These are phyloP conservation scores for Anthrax anthrax DNA, from an alignment of 2,888 invertebrate species.

Conservation along the genomic window DNA sequence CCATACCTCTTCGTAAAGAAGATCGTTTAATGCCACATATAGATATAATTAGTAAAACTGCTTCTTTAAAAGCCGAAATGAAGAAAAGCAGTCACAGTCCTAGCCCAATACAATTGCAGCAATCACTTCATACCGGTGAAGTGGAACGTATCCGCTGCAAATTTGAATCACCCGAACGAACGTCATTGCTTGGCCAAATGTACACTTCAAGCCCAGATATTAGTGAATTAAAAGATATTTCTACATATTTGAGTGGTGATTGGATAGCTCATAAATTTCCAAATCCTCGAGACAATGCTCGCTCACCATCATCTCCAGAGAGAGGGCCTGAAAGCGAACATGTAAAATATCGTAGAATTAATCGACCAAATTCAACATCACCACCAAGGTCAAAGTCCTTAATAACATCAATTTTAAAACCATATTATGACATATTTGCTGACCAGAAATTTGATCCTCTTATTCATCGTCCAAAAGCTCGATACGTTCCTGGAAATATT, in stretches of 20 bases:
- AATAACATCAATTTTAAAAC: slow-evolving; percentile 32
- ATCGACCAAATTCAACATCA: slow-evolving; percentile 24
- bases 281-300: slow-evolving; percentile 51
- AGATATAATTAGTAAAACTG: slow-evolving; percentile 78
- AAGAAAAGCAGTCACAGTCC: slow-evolving; percentile 19
- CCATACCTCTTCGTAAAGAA: slow-evolving; percentile 49
- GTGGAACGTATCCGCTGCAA: slow-evolving; percentile 57
- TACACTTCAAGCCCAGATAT: slow-evolving; percentile 70
- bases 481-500: slow-evolving; percentile 49
- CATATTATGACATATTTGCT: slow-evolving; percentile 39
- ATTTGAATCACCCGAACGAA: slow-evolving; percentile 44
- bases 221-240: slow-evolving; percentile 59
- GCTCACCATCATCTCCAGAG: slow-evolving; percentile 43
- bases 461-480: slow-evolving; percentile 57
- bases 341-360: slow-evolving; percentile 15
- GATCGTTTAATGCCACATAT: slow-evolving; percentile 78
- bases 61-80: slow-evolving; percentile 44
- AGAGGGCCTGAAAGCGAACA: slow-evolving; percentile 18
- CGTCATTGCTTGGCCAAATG: slow-evolving; percentile 58
- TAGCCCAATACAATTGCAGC: slow-evolving; percentile 17
- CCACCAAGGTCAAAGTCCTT: slow-evolving; percentile 38
- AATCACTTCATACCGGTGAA: slow-evolving; percentile 41
- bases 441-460: slow-evolving; percentile 59
- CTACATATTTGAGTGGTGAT: slow-evolving; percentile 60
- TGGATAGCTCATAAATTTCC: slow-evolving; percentile 74